These are phyloP conservation scores for Apis laboriosa DNA, from an alignment of 1,140 invertebrate genomes.

Conservation along the genomic window DNA sequence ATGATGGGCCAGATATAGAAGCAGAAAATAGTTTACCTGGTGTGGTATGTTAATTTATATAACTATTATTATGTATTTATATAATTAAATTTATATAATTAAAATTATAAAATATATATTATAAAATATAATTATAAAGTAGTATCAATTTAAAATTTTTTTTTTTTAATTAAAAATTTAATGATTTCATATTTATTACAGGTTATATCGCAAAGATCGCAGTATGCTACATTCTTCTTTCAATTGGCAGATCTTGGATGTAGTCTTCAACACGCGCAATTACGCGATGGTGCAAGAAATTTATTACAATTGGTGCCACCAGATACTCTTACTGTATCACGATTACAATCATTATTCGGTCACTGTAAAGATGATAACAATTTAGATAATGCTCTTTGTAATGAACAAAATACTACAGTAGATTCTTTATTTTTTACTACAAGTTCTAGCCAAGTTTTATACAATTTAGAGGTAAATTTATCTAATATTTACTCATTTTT, in stretches of 20 bases:
- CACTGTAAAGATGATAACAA: conserved; percentile 72
- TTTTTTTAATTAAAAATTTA: not conserved
- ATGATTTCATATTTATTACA: conserved; percentile 71
- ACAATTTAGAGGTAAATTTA: conserved; percentile 84
- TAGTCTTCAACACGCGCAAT: conserved; percentile 87
- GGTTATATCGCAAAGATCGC: conserved; percentile 89
- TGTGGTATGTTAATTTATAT: conserved; percentile 85
- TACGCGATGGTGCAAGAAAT: conserved; percentile 92
- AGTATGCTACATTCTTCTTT: conserved; percentile 94
- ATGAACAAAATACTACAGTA: conserved; percentile 82
- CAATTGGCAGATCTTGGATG: conserved; percentile 95
- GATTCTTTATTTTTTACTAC: conserved; percentile 88
- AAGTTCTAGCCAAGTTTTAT: conserved; percentile 89
- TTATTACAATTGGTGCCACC: conserved; percentile 95
- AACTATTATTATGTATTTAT: too few relatives aligned
- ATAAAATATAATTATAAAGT: not conserved
- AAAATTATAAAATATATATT: conserved; percentile 9
- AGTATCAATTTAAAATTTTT: not conserved
- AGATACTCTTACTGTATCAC: conserved; percentile 88
- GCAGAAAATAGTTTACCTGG: conserved; percentile 95
- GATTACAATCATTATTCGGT: conserved; percentile 83
- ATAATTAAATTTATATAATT: not conserved
- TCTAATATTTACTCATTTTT: not conserved
- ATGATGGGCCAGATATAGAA: conserved; percentile 89
- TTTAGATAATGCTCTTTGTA: conserved; percentile 71